Percentiles rank a stretch among this genome's conserved stretches.
Conservation (phyloP, 2,888 invertebrate genomes). For the Linyphia triangularis region DNA sequence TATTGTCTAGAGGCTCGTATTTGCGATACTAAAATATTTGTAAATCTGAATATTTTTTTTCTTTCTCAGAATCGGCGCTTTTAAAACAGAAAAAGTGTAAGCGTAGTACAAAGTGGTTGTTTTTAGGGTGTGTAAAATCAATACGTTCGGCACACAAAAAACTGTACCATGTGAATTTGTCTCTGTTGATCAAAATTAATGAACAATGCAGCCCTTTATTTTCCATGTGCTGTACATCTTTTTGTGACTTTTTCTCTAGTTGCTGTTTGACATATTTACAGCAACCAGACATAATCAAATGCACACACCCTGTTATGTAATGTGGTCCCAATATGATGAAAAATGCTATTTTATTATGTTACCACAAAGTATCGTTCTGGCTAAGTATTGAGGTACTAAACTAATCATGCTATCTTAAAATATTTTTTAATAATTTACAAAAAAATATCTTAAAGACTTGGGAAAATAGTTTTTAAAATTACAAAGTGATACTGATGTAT, state of each 20-base stretch:
- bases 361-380: constrained; percentile 41
- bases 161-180: constrained; percentile 72
- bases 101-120: neutral
- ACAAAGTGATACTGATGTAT: no score
- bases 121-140: neutral
- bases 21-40: no score
- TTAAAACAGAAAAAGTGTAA: neutral
- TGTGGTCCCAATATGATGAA: constrained; percentile 73
- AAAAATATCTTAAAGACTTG: neutral
- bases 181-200: constrained; percentile 61
- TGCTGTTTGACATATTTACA: constrained; percentile 9
- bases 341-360: constrained; percentile 66
- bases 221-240: constrained; percentile 68
- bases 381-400: constrained; percentile 20
- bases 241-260: constrained; percentile 47
- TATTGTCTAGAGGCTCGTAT: no score
- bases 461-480: neutral
- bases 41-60: no score
- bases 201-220: constrained; percentile 62
- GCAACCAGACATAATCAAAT: constrained; percentile 55
- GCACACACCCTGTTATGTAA: constrained; percentile 73
- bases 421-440: neutral
- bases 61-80: no score
- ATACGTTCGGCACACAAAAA: constrained; percentile 61
- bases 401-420: constrained; percentile 19